Conservation (phyloP, 2,888 invertebrate genomes). For the Aleiodes alternator region DNA sequence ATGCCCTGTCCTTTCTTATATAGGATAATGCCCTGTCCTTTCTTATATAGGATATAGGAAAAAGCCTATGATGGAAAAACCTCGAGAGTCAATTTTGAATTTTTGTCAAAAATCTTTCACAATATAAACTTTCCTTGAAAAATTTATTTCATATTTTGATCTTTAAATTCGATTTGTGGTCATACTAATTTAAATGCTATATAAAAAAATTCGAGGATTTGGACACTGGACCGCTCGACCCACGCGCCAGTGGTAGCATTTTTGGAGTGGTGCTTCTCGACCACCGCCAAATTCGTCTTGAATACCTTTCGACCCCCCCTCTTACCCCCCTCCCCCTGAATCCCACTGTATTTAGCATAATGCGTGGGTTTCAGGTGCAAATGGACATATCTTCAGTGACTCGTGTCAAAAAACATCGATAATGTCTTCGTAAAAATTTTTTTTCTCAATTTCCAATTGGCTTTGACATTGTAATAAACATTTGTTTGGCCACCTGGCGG, state of each 20-base stretch:
- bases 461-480: not conserved
- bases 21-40: no score
- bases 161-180: no score
- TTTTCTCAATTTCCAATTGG: not conserved
- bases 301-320: conserved; percentile 40
- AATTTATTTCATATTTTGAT: no score
- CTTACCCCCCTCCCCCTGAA: conserved; percentile 1
- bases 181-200: no score
- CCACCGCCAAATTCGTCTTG: conserved; percentile 53
- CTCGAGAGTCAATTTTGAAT: no score
- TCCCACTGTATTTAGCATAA: conserved; percentile 52
- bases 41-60: no score
- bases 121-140: no score
- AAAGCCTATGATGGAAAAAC: no score
- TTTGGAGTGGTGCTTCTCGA: conserved; percentile 14
- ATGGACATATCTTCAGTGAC: conserved; percentile 37
- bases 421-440: not conserved
- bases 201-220: conserved; percentile 37
- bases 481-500: not conserved
- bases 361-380: conserved; percentile 51
- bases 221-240: conserved; percentile 49
- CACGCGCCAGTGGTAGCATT: conserved; percentile 45
- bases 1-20: no score
- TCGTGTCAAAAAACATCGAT: conserved; percentile 9
- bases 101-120: no score